Base-by-base conservation (phyloP, 92 coral and sea anemone species). In the Virgularia gustaviana region DNA sequence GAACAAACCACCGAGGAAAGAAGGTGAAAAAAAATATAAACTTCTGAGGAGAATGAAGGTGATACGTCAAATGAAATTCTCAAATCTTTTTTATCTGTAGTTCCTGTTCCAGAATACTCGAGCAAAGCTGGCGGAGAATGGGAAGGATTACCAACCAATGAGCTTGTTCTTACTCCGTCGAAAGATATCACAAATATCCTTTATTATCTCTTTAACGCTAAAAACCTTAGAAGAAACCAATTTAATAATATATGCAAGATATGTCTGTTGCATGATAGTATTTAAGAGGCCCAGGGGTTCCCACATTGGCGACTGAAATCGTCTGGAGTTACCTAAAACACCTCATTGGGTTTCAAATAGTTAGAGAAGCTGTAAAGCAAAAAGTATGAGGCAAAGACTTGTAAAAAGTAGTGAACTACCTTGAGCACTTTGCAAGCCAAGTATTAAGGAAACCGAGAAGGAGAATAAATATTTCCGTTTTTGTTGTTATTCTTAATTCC, bases 141-240 rank as follows among this genome's bases (percentile, higher is more conserved):
- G 96, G 92, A 89, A 73, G 96, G 98, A 32, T 80, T 92, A 11
- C 96, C 96, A n/a, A 92, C 88, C 2, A 89, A 89, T 42, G 98
- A 86, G 57, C 83, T 92, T 9, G 88, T 78, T 4, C 78, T 83
- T 0, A 91, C 67, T n/a, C 81, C 83, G n/a, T 43, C 63, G 10
- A 88, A 78, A 29, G 77, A 83, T 63, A 80, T 75, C 34, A 86
- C 52, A 63, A 81, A 89, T 92, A 92, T 92, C 98, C 96, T 92
- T 91, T n/a, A n/a, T n/a, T n/a, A n/a, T n/a, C n/a, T 8, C 55
- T 20, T 61, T 35, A 28, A n/a, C n/a, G n/a, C n/a, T n/a, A n/a
- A n/a, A n/a, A n/a, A n/a, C n/a, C 18, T 24, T 10, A 11, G 57
- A 51, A 9, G 2, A 51, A 11, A 12, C 20, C 22, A 51, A 51